Conservation (phyloP, 2,888 invertebrate species). For the Lissocephala sabroskyi region DNA sequence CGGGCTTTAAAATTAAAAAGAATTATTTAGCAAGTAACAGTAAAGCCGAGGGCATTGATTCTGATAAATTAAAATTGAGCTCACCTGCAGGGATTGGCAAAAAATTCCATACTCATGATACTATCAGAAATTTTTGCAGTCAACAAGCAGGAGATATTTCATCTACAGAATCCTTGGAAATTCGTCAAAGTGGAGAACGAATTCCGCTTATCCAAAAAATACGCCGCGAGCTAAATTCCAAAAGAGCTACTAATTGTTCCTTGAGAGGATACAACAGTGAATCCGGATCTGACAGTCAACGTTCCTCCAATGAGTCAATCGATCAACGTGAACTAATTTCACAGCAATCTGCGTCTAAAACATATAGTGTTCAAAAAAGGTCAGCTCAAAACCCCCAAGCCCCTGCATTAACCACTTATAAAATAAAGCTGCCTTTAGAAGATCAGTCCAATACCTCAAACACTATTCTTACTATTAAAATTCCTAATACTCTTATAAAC, state of each 20-base stretch:
- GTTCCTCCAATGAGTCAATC: constrained; percentile 66
- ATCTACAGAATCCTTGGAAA: constrained; percentile 46
- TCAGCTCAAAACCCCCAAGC: constrained; percentile 27
- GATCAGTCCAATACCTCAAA: constrained; percentile 12
- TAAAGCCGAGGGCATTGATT: constrained; percentile 72
- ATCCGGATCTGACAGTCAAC: constrained; percentile 61
- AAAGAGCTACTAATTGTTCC: constrained; percentile 58
- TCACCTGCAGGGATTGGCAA: constrained; percentile 42
- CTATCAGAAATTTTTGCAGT: constrained; percentile 55
- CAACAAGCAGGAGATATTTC: constrained; percentile 39
- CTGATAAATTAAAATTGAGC: constrained; percentile 45
- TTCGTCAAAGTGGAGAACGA: constrained; percentile 27
- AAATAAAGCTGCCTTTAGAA: neutral
- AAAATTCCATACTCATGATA: constrained; percentile 67
- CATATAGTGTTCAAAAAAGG: constrained; percentile 45
- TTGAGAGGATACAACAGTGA: constrained; percentile 53
- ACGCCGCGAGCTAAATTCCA: constrained; percentile 58
- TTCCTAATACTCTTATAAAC: constrained; percentile 58
- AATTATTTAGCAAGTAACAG: constrained; percentile 50
- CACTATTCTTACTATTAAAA: constrained; percentile 50
- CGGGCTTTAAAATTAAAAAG: no score
- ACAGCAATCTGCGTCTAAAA: constrained; percentile 56
- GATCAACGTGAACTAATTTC: constrained; percentile 63
- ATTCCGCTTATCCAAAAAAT: constrained; percentile 65
- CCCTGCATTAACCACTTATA: neutral